Conservation (phyloP, 2,888 invertebrate genomes). For the Athalia rosae region DNA sequence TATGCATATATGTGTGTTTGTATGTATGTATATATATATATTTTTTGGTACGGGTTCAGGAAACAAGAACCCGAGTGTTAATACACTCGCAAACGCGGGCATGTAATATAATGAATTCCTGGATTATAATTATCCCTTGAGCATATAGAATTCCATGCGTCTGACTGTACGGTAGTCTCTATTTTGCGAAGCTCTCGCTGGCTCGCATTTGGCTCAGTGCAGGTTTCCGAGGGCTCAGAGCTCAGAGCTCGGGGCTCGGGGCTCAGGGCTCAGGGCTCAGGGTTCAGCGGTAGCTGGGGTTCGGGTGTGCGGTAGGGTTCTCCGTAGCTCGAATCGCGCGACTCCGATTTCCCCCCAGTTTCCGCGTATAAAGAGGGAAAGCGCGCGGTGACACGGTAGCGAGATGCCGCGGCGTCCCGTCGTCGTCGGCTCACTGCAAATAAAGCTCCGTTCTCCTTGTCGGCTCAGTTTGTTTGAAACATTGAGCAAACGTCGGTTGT, state of each 20-base stretch:
- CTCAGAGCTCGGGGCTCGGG: slow-evolving; percentile 29
- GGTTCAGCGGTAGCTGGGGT: slow-evolving; percentile 10
- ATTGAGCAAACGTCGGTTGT: slow-evolving; percentile 65
- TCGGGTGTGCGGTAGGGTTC: slow-evolving; percentile 19
- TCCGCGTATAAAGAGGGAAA: slow-evolving; percentile 31
- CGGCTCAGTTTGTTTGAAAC: slow-evolving; percentile 66
- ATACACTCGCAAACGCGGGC: slow-evolving; percentile 24
- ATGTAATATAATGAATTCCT: slow-evolving; percentile 32
- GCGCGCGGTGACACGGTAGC: slow-evolving; percentile 29
- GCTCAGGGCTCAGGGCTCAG: slow-evolving; percentile 25
- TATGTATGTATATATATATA: not conserved
- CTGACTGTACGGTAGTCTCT: slow-evolving; percentile 35
- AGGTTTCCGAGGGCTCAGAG: slow-evolving; percentile 33
- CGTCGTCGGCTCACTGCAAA: slow-evolving; percentile 63
- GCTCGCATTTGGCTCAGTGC: slow-evolving; percentile 40
- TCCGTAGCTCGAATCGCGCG: slow-evolving; percentile 10
- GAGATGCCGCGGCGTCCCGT: slow-evolving; percentile 53
- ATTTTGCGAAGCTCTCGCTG: slow-evolving; percentile 38
- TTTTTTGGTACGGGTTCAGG: not conserved
- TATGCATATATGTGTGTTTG: not conserved
- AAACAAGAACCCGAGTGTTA: slow-evolving; percentile 23
- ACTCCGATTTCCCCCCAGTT: not conserved
- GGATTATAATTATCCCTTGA: slow-evolving; percentile 46
- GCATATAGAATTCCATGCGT: slow-evolving; percentile 43
- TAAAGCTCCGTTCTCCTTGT: slow-evolving; percentile 64